phyloP scores from a whole-genome alignment of 2,113 vertebrate species.

The Tetrax tetrax region DNA sequence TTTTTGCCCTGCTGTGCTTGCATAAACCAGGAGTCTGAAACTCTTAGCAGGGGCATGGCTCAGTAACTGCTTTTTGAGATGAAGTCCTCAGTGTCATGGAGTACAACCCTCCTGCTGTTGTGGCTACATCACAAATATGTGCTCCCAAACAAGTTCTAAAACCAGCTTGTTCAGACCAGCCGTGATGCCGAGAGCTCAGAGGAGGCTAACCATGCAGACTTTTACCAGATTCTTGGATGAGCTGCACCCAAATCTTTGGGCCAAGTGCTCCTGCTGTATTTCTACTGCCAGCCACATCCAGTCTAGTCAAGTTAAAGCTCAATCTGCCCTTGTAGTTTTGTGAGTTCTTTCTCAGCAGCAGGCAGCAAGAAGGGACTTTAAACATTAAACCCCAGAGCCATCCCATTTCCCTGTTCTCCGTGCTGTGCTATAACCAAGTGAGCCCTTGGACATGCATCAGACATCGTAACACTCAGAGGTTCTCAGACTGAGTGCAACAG shows the following conservation, averaged over 20 bases:
- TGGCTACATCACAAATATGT: background rate
- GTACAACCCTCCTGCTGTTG: background rate
- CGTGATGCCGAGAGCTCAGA: fast-evolving
- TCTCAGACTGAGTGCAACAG: background rate
- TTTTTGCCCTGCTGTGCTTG: background rate
- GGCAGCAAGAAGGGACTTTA: background rate
- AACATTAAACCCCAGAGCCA: background rate
- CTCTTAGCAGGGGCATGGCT: no score
- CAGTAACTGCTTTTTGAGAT: background rate
- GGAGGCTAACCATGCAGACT: background rate
- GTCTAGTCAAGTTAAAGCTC: background rate
- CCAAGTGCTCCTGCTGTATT: background rate
- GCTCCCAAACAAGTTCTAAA: background rate
- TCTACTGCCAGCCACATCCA: background rate
- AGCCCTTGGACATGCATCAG: background rate
- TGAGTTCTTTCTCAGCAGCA: background rate
- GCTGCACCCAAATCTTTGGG: background rate
- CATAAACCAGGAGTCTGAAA: background rate
- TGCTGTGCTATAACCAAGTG: background rate
- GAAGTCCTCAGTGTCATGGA: background rate
- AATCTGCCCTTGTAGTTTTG: background rate
- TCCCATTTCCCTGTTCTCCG: background rate
- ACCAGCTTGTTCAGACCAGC: background rate
- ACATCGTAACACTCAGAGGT: fast-evolving
- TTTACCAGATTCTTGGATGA: background rate